Evolutionary conservation across 2,888 invertebrate genomes (phyloP).

Genomic region (Eupelmus urozonus): DNA sequence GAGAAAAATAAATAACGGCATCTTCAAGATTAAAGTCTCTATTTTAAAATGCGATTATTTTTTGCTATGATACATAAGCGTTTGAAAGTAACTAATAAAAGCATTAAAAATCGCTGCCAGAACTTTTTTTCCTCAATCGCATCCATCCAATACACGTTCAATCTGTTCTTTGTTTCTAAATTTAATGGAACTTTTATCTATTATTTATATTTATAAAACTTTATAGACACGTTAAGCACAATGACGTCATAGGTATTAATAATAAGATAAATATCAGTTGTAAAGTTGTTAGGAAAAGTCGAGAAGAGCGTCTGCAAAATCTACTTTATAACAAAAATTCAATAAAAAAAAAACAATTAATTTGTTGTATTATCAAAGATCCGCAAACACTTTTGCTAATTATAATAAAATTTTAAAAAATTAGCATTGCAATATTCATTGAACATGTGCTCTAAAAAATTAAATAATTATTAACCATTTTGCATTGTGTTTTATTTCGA

Average conservation of each 20-base stretch:
- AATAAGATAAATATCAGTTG: slow-evolving; percentile 1
- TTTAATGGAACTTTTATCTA: slow-evolving; percentile 10
- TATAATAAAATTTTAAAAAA: too few relatives aligned
- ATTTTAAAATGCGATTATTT: slow-evolving; percentile 33
- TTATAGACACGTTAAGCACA: not conserved
- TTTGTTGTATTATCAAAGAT: too few relatives aligned
- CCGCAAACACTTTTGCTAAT: too few relatives aligned
- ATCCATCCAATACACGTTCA: not conserved
- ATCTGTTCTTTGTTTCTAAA: slow-evolving; percentile 26
- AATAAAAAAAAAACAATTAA: too few relatives aligned
- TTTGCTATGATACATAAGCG: not conserved
- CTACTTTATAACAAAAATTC: too few relatives aligned
- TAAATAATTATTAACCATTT: too few relatives aligned
- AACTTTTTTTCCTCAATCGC: not conserved
- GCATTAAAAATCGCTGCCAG: not conserved
- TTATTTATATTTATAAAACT: slow-evolving; percentile 19
- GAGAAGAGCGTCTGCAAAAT: too few relatives aligned
- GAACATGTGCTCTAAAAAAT: too few relatives aligned
- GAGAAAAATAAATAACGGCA: not conserved
- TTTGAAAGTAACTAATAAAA: slow-evolving; percentile 1
- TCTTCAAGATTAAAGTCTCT: slow-evolving; percentile 13
- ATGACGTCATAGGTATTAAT: not conserved
- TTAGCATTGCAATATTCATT: too few relatives aligned
- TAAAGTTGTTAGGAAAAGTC: too few relatives aligned
- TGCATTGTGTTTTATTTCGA: too few relatives aligned